Percentiles rank a stretch among this genome's conserved stretches.
These are phyloP conservation scores for Drosophila persimilis DNA, from an alignment of 1,140 invertebrate species.

Conservation along the genomic window DNA sequence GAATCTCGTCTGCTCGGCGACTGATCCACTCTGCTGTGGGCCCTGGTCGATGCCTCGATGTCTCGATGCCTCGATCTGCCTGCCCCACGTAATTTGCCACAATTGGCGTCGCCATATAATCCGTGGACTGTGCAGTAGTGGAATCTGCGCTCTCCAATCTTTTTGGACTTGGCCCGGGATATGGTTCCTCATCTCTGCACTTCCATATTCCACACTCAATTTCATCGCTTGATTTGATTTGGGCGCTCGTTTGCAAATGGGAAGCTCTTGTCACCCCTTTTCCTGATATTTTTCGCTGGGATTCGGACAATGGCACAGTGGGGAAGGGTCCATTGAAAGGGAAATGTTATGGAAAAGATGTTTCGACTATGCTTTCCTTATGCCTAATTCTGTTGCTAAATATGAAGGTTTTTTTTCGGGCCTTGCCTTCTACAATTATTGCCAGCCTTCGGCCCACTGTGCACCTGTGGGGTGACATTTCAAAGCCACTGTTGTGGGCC, in stretches of 20 bases:
- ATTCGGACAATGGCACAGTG: constrained; percentile 43
- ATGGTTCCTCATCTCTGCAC: constrained; percentile 47
- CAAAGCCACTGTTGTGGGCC: constrained; percentile 11
- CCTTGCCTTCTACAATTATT: background rate
- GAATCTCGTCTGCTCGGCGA: constrained; percentile 68
- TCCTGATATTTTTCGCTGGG: constrained; percentile 23
- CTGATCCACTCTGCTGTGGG: constrained; percentile 44
- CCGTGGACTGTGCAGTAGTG: constrained; percentile 26
- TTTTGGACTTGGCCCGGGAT: constrained; percentile 27
- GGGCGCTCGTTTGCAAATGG: constrained; percentile 41
- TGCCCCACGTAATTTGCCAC: constrained; percentile 65
- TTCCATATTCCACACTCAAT: constrained; percentile 64
- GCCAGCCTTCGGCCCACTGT: constrained; percentile 41
- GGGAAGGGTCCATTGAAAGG: background rate
- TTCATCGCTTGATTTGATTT: constrained; percentile 71
- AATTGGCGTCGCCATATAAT: constrained; percentile 60
- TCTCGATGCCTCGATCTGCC: constrained; percentile 18
- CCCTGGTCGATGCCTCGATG: constrained; percentile 11
- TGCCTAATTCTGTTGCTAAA: background rate
- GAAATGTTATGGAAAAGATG: background rate
- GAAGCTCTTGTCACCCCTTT: constrained; percentile 50
- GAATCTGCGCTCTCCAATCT: constrained; percentile 26
- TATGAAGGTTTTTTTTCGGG: background rate
- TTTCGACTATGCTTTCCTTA: background rate
- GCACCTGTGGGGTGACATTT: constrained; percentile 11